Percentiles rank a stretch among this genome's conserved stretches.
These are phyloP conservation scores for Idaea aversata DNA, from an alignment of 2,888 invertebrate genomes.

Conservation along the genomic window DNA sequence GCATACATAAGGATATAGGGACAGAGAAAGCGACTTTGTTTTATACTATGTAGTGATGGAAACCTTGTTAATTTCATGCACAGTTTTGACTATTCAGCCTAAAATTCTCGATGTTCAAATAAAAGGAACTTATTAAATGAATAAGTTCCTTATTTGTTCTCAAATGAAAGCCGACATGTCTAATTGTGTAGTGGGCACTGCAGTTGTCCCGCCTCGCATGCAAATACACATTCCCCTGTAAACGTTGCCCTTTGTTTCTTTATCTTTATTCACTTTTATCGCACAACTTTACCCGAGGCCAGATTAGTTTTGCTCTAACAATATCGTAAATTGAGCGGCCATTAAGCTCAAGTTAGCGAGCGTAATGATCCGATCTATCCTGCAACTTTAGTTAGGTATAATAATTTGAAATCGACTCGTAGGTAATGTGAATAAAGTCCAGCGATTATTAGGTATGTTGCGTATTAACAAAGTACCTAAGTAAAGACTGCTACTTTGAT, in stretches of 20 bases:
- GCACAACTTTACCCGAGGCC: slow-evolving; percentile 55
- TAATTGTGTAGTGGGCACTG: neutral
- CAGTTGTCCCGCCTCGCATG: slow-evolving; percentile 34
- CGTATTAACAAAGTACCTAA: slow-evolving; percentile 35
- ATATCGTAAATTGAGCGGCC: slow-evolving; percentile 56
- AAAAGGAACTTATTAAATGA: slow-evolving; percentile 26
- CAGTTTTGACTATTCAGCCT: neutral
- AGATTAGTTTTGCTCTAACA: slow-evolving; percentile 64
- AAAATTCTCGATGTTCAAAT: slow-evolving; percentile 24
- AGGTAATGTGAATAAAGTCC: slow-evolving; percentile 35
- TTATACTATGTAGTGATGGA: too few relatives aligned
- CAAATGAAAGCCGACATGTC: neutral
- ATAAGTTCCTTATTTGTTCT: neutral
- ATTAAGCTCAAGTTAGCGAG: slow-evolving; percentile 45
- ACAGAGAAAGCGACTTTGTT: too few relatives aligned
- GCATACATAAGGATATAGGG: too few relatives aligned
- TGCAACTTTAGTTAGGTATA: slow-evolving; percentile 33
- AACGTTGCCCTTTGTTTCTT: slow-evolving; percentile 56
- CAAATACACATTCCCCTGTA: slow-evolving; percentile 52
- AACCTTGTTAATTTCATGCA: neutral
- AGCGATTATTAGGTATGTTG: slow-evolving; percentile 19
- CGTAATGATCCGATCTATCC: slow-evolving; percentile 53
- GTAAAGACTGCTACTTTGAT: slow-evolving; percentile 41
- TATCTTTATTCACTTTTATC: slow-evolving; percentile 58
- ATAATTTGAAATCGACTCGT: slow-evolving; percentile 34